Percentiles rank a stretch among this genome's conserved stretches.
phyloP scores from a whole-genome alignment of 2,113 vertebrate species.

The Megaptera novaeangliae region DNA sequence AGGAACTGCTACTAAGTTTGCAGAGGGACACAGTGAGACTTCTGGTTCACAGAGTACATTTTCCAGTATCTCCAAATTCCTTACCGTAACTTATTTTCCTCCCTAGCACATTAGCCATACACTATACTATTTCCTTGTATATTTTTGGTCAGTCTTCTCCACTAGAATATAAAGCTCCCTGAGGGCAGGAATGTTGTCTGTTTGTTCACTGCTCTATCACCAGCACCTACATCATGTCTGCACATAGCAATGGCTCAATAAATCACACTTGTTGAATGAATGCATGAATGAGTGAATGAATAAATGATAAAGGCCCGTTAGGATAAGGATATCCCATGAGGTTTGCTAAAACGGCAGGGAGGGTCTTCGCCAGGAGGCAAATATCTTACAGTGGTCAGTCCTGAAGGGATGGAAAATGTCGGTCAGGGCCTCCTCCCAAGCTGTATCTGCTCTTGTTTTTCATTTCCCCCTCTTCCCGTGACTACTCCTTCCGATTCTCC shows the following conservation, averaged over 20 bases:
- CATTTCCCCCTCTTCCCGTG: not conserved
- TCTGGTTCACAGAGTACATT: not conserved
- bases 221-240: not conserved
- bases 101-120: not conserved
- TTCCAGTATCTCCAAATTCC: not conserved
- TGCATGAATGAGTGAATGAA: not conserved
- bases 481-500: not conserved
- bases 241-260: not conserved
- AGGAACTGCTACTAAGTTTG: not conserved
- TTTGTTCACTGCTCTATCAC: not conserved
- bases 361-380: not conserved
- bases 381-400: not conserved
- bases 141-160: not conserved
- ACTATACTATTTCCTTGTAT: not conserved
- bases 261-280: not conserved
- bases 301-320: not conserved
- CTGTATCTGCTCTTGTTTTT: not conserved
- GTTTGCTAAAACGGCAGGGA: not conserved
- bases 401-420: not conserved
- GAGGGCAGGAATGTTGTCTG: not conserved
- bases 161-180: not conserved
- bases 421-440: not conserved
- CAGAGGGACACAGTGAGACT: not conserved
- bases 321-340: not conserved
- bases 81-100: not conserved